A percentile compares a stretch with the other conserved stretches of the same genome.
These are phyloP conservation scores for Myodes glareolus DNA, from an alignment of 2,113 vertebrate species.

Conservation along the genomic window DNA sequence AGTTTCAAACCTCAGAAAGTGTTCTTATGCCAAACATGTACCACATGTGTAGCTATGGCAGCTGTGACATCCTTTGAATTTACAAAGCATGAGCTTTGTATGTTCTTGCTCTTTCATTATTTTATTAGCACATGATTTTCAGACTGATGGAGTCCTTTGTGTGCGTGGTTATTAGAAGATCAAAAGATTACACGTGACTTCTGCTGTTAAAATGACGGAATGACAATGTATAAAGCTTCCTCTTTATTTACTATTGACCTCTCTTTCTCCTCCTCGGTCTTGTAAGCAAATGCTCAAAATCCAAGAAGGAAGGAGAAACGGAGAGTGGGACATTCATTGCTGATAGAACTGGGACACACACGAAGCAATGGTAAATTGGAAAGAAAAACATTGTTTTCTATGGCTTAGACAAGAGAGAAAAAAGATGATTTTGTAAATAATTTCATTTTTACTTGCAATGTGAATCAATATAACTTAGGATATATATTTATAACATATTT, in stretches of 20 bases:
- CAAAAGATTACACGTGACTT: slow-evolving; percentile 12
- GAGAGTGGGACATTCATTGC: neutral
- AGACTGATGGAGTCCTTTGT: neutral
- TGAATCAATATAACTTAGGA: neutral
- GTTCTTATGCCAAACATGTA: neutral
- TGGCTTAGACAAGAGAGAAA: neutral
- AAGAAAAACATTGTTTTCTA: neutral
- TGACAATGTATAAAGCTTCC: neutral
- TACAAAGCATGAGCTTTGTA: neutral
- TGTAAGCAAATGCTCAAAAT: slow-evolving; percentile 40
- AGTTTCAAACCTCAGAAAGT: neutral
- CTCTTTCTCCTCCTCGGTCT: neutral
- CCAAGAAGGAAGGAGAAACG: slow-evolving; percentile 9
- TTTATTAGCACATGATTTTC: neutral
- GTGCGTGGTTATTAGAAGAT: neutral
- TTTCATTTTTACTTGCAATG: slow-evolving; percentile 4
- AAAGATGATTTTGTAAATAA: neutral
- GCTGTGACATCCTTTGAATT: neutral
- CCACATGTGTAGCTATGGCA: neutral
- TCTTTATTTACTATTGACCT: neutral
- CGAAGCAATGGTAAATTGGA: neutral
- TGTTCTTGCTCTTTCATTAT: neutral
- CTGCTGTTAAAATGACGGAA: slow-evolving; percentile 11
- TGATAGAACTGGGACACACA: neutral
- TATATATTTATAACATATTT: neutral